Conservation (phyloP, 1,140 invertebrate genomes). For the Megalopta genalis region DNA sequence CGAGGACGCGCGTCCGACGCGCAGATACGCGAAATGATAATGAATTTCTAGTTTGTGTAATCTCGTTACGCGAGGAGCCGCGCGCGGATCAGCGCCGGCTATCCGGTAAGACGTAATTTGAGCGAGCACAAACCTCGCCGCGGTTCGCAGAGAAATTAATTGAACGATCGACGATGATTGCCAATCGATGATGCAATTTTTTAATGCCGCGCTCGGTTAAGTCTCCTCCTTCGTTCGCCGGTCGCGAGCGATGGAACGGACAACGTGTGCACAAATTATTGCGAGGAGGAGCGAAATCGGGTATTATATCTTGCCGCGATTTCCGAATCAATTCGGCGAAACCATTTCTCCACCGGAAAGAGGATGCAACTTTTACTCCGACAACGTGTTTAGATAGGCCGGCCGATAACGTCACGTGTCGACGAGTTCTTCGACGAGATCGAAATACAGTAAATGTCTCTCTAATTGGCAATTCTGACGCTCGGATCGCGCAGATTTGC, state of each 20-base stretch:
- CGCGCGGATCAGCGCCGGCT: no score
- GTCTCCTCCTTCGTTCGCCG: neutral
- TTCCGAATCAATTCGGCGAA: conserved; percentile 56
- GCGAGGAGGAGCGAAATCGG: no score
- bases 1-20: conserved; percentile 10
- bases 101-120: neutral
- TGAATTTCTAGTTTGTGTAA: conserved; percentile 8
- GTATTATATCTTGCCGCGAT: conserved; percentile 40
- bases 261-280: neutral
- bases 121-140: neutral
- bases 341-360: conserved; percentile 34
- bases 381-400: conserved; percentile 39
- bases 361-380: conserved; percentile 49
- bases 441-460: no score
- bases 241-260: no score
- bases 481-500: no score
- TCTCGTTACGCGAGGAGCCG: neutral
- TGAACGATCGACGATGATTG: conserved; percentile 1
- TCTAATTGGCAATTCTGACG: no score
- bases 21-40: conserved; percentile 13
- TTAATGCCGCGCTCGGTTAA: neutral
- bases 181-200: neutral
- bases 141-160: neutral
- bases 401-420: neutral
- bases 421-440: neutral